These are phyloP conservation scores for Cheumatopsyche charites DNA, from an alignment of 1,140 invertebrate species.

Conservation along the genomic window DNA sequence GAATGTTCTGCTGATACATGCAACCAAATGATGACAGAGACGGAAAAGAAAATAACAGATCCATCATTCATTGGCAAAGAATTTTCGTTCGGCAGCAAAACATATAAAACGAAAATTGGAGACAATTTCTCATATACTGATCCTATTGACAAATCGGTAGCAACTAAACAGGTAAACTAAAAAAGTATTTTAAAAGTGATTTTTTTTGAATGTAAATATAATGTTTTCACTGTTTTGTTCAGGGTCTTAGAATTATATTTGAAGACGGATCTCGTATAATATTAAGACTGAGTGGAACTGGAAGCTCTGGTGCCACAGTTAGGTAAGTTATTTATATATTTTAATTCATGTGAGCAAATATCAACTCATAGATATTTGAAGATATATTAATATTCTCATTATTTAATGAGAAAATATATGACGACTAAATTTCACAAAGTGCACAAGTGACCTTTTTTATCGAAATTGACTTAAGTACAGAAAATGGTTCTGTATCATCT, in stretches of 20 bases:
- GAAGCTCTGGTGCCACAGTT: constrained; percentile 95
- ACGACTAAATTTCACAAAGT: too few species aligned
- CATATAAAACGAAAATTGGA: constrained; percentile 74
- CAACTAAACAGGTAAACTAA: constrained; percentile 81
- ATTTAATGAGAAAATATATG: too few species aligned
- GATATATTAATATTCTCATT: too few species aligned
- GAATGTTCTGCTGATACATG: constrained; percentile 87
- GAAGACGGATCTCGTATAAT: constrained; percentile 93
- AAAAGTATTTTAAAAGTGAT: neutral
- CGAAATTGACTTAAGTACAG: too few species aligned
- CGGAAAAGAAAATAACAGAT: constrained; percentile 73
- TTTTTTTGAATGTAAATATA: constrained; percentile 17
- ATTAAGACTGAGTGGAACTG: constrained; percentile 94
- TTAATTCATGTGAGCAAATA: too few species aligned
- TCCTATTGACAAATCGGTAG: constrained; percentile 89
- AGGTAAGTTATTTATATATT: constrained; percentile 60
- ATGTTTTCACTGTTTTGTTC: constrained; percentile 48
- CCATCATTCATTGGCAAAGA: constrained; percentile 71
- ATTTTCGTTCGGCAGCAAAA: constrained; percentile 67
- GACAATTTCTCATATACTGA: constrained; percentile 96
- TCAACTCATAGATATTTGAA: too few species aligned
- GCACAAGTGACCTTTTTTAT: too few species aligned
- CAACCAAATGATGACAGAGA: constrained; percentile 82
- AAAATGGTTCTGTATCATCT: too few species aligned
- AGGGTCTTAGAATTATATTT: constrained; percentile 94